Evolutionary conservation across 2,888 invertebrate species (phyloP), one percentile per base, ranked within the genome.

Genomic region (Argyresthia albistria): DNA sequence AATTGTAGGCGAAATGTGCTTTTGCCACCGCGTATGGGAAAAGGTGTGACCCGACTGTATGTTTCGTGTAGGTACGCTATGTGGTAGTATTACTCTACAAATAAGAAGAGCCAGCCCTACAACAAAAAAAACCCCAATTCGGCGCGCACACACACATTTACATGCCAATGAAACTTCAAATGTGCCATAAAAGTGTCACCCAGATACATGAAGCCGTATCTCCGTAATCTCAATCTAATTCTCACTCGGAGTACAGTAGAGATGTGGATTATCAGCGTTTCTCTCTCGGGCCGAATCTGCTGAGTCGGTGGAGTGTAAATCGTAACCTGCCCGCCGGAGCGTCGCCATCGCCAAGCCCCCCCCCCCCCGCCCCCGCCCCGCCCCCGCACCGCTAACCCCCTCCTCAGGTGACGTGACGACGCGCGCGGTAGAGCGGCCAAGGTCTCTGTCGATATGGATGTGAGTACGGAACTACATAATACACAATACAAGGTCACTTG

Each of bases 251-350:
- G 35, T 25, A 48, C 42, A 47, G 55, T 69, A 63, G 68, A 69
- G 70, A 76, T 80, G 70, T 76, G 83, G 84, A 83, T 82, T 84
- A 84, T 84, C 86, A 86, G 86, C 84, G 73, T 70, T 83, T 83
- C 80, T 77, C 74, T 73, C 73, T 62, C 73, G 75, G 72, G 73
- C 73, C 76, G 73, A 80, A 83, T 87, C 76, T 82, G 87, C 87
- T 87, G 87, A 87, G 78, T 79, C 74, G 70, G 83, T 80, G 71
- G 86, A 76, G 86, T 82, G 87, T 87, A 87, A 87, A 87, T 87
- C 87, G 84, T 84, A 87, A 87, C 87, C 87, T 87, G 87, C 84
- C 86, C 87, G 87, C 70, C 87, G 72, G 63, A 67, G 76, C 75
- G 87, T 71, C 87, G 87, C 87, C 87, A 67, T 62, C 70, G 65